Percentiles rank a stretch among this genome's conserved stretches.
These are phyloP conservation scores for Lamproptera curius DNA, from an alignment of 2,888 invertebrate genomes.

Conservation along the genomic window DNA sequence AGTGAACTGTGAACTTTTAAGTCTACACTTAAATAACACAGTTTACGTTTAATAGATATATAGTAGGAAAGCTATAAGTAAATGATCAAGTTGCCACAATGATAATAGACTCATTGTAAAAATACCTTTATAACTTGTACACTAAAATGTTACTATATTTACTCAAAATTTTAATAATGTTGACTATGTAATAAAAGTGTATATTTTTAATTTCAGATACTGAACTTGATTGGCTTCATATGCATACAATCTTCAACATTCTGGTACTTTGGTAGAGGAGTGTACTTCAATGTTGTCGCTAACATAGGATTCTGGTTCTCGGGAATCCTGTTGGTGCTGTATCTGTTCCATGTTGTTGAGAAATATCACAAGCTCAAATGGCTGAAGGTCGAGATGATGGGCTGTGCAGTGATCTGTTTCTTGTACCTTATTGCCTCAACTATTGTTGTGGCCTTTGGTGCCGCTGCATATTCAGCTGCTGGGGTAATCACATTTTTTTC, in stretches of 20 bases:
- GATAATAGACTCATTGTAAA: no score
- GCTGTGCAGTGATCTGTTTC: slow-evolving; percentile 82
- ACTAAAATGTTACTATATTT: no score
- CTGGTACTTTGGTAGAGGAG: slow-evolving; percentile 80
- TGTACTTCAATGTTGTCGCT: slow-evolving; percentile 87
- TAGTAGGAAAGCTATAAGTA: no score
- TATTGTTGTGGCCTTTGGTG: slow-evolving; percentile 81
- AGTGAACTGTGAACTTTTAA: no score
- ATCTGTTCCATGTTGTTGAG: slow-evolving; percentile 90
- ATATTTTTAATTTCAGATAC: slow-evolving; percentile 71
- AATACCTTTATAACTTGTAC: no score
- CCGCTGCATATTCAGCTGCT: slow-evolving; percentile 82
- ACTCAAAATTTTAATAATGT: no score
- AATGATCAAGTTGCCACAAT: no score
- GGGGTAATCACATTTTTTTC: slow-evolving; percentile 75
- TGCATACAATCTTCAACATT: slow-evolving; percentile 83
- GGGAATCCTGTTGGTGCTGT: slow-evolving; percentile 82
- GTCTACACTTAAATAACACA: no score
- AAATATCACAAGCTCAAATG: slow-evolving; percentile 90
- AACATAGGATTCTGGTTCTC: slow-evolving; percentile 89
- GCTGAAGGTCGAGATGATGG: slow-evolving; percentile 89
- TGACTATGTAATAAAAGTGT: no score
- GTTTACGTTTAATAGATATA: no score
- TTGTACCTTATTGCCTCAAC: slow-evolving; percentile 87
- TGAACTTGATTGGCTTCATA: slow-evolving; percentile 87